Percentiles rank a stretch among this genome's conserved stretches.
phyloP scores from a whole-genome alignment of 2,113 vertebrate species.

The Macrotis lagotis region DNA sequence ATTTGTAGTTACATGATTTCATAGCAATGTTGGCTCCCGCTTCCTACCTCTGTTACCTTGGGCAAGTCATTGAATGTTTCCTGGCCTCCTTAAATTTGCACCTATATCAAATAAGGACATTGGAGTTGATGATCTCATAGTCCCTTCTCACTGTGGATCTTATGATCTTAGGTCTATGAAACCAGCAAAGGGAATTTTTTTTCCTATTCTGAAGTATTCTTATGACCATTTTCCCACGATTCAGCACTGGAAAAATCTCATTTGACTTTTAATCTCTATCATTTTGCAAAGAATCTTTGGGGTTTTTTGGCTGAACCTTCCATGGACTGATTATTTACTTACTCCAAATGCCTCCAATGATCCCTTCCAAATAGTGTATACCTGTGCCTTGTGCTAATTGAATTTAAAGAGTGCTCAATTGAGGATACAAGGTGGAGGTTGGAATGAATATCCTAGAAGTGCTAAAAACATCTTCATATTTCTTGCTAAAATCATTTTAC shows the following conservation, averaged over 20 bases:
- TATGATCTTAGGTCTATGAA: not conserved
- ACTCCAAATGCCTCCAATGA: not conserved
- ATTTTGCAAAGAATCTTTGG: not conserved
- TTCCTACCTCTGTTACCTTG: not conserved
- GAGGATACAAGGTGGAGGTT: not conserved
- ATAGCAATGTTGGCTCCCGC: not conserved
- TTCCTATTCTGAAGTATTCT: not conserved
- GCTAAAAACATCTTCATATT: constrained; percentile 4
- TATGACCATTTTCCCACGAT: not conserved
- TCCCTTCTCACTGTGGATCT: not conserved
- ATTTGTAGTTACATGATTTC: not conserved
- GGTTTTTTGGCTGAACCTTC: not conserved
- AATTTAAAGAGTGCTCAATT: not conserved
- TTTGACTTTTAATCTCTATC: not conserved
- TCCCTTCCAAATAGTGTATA: not conserved
- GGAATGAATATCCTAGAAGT: not conserved
- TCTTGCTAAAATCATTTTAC: not conserved
- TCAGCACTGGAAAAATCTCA: not conserved
- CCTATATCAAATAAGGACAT: not conserved
- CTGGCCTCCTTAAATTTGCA: not conserved
- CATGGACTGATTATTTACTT: not conserved
- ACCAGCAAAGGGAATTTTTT: not conserved
- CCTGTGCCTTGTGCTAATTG: not conserved
- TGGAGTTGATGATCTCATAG: not conserved
- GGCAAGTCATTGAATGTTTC: not conserved